These are phyloP conservation scores for Drosophila arizonae DNA, from an alignment of 1,140 invertebrate genomes.

Conservation along the genomic window DNA sequence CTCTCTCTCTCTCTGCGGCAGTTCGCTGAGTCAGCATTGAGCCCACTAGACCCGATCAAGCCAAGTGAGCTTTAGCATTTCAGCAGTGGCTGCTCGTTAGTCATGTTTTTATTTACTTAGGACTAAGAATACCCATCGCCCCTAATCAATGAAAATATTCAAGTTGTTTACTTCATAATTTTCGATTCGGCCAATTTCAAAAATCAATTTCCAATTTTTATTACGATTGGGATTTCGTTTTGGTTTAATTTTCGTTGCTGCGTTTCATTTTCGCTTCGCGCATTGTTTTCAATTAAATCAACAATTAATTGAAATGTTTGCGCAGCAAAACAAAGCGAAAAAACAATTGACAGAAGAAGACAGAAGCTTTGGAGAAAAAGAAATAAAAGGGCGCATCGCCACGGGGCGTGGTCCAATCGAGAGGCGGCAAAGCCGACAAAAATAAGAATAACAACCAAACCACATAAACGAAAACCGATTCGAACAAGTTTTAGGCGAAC, in stretches of 20 bases:
- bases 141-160: conserved; percentile 34
- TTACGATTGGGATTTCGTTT: not conserved
- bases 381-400: conserved; percentile 7
- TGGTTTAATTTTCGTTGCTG: conserved; percentile 6
- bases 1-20: not conserved
- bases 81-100: conserved; percentile 19
- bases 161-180: conserved; percentile 38
- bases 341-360: too few relatives aligned
- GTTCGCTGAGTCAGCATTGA: conserved; percentile 11
- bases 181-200: conserved; percentile 25
- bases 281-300: conserved; percentile 68
- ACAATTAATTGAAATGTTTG: conserved; percentile 77
- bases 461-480: conserved; percentile 60
- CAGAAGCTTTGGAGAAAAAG: conserved; percentile 30
- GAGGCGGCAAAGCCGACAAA: not conserved
- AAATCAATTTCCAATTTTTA: conserved; percentile 15
- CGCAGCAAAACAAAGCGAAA: conserved; percentile 40
- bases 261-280: conserved; percentile 57
- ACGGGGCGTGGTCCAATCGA: conserved; percentile 36
- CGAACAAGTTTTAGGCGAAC: conserved; percentile 51
- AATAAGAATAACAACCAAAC: not conserved
- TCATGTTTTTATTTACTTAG: conserved; percentile 36
- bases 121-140: conserved; percentile 11
- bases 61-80: conserved; percentile 16
- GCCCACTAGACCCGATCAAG: not conserved